A percentile compares a stretch with the other conserved stretches of the same genome.
phyloP scores from a whole-genome alignment of 2,113 vertebrate genomes.

The Calidris pygmaea region DNA sequence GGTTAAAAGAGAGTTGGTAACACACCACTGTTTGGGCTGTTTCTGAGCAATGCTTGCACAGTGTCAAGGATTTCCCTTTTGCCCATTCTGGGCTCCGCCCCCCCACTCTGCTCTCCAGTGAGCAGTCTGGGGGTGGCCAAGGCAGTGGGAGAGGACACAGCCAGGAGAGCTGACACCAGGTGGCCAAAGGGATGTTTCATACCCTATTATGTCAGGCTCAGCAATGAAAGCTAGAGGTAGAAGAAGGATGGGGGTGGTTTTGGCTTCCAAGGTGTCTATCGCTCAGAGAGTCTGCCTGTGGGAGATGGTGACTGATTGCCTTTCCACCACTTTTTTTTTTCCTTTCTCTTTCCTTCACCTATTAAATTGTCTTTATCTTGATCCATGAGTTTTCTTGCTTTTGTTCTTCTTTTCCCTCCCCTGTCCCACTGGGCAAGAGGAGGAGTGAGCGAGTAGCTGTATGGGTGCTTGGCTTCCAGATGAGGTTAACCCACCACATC shows the following conservation, averaged over 20 bases:
- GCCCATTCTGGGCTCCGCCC: not conserved
- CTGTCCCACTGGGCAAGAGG: not conserved
- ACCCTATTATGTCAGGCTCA: too few relatives aligned
- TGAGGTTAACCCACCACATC: not conserved
- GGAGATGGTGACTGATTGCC: not conserved
- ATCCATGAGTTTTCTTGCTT: not conserved
- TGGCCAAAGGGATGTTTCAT: not conserved
- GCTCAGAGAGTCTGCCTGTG: not conserved
- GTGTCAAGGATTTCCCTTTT: not conserved
- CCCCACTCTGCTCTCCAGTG: too few relatives aligned
- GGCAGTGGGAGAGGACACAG: not conserved
- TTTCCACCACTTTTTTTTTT: not conserved
- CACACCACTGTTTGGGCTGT: not conserved
- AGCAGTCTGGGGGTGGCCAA: not conserved
- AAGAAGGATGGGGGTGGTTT: not conserved
- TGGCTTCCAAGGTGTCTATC: not conserved
- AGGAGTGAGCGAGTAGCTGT: not conserved
- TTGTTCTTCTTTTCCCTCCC: not conserved
- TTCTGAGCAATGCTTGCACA: not conserved
- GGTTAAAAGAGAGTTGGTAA: not conserved
- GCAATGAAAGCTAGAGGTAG: not conserved
- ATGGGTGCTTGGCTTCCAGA: not conserved
- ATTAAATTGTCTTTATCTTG: not conserved
- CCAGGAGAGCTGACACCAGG: not conserved
- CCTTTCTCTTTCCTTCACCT: not conserved